These are phyloP conservation scores for Mamestra configurata DNA, from an alignment of 1,140 invertebrate species.

Conservation along the genomic window DNA sequence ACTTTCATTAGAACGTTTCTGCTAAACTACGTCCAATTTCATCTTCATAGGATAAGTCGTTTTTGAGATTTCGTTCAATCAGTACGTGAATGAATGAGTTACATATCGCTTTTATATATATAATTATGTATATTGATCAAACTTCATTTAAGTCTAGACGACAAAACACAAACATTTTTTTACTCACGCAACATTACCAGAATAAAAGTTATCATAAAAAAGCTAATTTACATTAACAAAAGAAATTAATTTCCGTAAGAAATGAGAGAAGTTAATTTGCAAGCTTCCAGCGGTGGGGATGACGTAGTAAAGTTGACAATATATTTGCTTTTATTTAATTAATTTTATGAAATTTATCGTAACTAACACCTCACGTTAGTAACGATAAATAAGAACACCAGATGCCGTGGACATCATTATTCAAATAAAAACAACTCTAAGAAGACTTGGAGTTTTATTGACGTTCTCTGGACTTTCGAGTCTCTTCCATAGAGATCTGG, in stretches of 20 bases:
- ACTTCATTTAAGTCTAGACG: not conserved
- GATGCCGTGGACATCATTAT: too few species aligned
- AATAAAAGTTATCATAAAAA: constrained; percentile 19
- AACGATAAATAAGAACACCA: not conserved
- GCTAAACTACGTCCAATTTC: too few species aligned
- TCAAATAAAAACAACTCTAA: too few species aligned
- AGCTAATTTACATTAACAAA: constrained; percentile 37
- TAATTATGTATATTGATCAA: not conserved
- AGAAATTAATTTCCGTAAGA: constrained; percentile 31
- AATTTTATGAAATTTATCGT: not conserved
- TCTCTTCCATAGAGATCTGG: too few species aligned
- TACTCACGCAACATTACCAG: not conserved
- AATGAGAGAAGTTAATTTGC: constrained; percentile 29
- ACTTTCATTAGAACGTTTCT: too few species aligned
- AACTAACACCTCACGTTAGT: not conserved
- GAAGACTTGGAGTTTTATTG: too few species aligned
- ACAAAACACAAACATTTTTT: not conserved
- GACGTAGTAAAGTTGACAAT: not conserved
- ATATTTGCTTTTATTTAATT: constrained; percentile 11
- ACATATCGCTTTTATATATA: too few species aligned
- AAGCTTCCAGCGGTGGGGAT: not conserved
- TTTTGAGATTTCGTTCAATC: too few species aligned
- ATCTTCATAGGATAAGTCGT: too few species aligned
- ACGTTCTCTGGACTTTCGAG: too few species aligned
- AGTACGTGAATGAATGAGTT: too few species aligned